Evolutionary conservation across 2,888 invertebrate genomes (phyloP), one percentile per base, ranked within the genome.

Genomic region (Neoaliturus tenellus): DNA sequence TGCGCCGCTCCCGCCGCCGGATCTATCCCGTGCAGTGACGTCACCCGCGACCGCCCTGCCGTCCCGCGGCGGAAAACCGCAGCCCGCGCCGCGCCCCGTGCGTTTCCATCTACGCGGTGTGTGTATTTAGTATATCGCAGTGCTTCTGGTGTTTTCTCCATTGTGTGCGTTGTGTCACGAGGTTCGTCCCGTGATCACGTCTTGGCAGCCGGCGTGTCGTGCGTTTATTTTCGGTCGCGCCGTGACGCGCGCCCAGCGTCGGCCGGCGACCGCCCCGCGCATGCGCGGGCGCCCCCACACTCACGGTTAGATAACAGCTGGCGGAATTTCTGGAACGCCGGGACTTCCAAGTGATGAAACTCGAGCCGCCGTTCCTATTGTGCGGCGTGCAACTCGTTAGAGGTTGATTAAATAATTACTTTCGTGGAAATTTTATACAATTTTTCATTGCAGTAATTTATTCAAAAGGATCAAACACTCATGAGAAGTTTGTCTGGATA

Each of bases 21-120:
- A 75, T 75, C 75, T 28, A 75, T 75, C 39, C 75, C 41, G 44
- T 14, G 25, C n/a, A 5, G 75, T 75, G 75, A 75, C 75, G 75
- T 75, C 75, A 75, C 48, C 4, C 39, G 71, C 75, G 44, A 75
- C 39, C 75, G 44, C 28, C 25, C 44, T 28, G 41, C 75, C 23
- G 75, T 75, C 75, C 28, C 12, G 75, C 31, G 75, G 75, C 41
- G 75, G 41, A 48, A 23, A 20, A 44, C 35, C 31, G 39, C 39
- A 69, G n/a, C 69, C 3, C 69, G 12, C 62, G 17, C 55, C 55
- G 51, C 10, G 4, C 51, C 10, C 10, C 67, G n/a, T 55, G 33
- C 31, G 12, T 12, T 8, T 12, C 39, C 39, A 5, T 39, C 17
- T 44, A 44, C 17, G 23, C 23, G 5, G 20, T 51, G 51, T 51